Percentiles rank a stretch among this genome's conserved stretches.
Conservation (phyloP, 2,797 vertebrate genomes). For the Poeciliopsis presidionis region DNA sequence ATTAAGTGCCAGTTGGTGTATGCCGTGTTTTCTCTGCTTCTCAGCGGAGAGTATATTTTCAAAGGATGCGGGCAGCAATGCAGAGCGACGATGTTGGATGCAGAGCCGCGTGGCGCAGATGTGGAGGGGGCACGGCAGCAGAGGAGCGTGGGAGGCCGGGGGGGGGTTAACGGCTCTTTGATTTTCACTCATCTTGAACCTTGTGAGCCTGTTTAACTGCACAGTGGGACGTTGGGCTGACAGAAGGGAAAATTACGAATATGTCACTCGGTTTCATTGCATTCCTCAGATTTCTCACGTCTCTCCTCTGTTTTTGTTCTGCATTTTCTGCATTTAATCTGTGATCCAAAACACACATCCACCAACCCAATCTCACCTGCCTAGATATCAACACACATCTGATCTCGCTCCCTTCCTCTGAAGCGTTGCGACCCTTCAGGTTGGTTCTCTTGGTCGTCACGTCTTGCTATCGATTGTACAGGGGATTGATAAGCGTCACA, state of each 20-base stretch:
- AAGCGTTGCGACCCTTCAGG: not conserved
- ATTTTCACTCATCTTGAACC: slow-evolving; percentile 82
- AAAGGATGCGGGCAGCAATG: slow-evolving; percentile 84
- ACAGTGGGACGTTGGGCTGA: slow-evolving; percentile 61
- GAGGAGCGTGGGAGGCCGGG: slow-evolving; percentile 32
- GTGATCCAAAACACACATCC: slow-evolving; percentile 43
- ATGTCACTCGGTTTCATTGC: slow-evolving; percentile 69
- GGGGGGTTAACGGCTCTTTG: slow-evolving; percentile 70
- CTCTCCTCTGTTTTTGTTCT: slow-evolving; percentile 57
- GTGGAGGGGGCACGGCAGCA: slow-evolving; percentile 57
- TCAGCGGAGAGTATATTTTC: slow-evolving; percentile 89
- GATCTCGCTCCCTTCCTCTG: not conserved
- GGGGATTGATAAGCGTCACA: slow-evolving; percentile 7
- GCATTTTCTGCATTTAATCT: slow-evolving; percentile 55
- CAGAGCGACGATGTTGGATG: slow-evolving; percentile 44
- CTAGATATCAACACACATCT: slow-evolving; percentile 7
- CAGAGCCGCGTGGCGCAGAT: slow-evolving; percentile 58
- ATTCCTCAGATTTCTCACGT: slow-evolving; percentile 66
- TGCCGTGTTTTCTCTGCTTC: slow-evolving; percentile 92
- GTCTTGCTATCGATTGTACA: slow-evolving; percentile 59
- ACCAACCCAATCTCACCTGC: slow-evolving; percentile 16
- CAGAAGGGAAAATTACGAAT: slow-evolving; percentile 67
- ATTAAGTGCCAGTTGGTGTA: slow-evolving; percentile 98
- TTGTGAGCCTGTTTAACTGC: slow-evolving; percentile 76
- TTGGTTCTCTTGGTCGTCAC: slow-evolving; percentile 40